Base-by-base conservation (phyloP, 2,888 invertebrate genomes). In the Silvanus unidentatus region DNA sequence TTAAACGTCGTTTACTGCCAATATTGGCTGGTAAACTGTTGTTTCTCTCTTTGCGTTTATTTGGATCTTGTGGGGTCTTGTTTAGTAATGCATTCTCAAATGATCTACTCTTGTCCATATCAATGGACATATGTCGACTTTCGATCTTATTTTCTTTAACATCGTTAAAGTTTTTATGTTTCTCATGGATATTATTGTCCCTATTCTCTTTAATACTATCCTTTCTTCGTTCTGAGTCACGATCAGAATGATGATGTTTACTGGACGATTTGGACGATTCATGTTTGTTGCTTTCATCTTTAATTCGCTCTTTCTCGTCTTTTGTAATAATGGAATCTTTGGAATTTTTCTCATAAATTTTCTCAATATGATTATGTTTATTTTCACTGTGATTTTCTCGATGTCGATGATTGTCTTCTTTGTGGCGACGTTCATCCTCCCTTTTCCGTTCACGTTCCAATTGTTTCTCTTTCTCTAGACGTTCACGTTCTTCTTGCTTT, bases 1-100 rank as follows among this genome's bases (percentile, higher is more conserved):
- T 88, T 62, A 87, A 78, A 47, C 89, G 77, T 40, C 90, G 76
- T 69, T 90, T 90, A 44, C 77, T 74, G 1, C 83, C 79, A 22
- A 84, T 77, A 47, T 77, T 77, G 2, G 82, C 79, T 2, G 82
- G 82, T 54, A 81, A 70, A 65, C 78, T 80, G 65, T 78, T 81
- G 44, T 78, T 73, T 36, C 80, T 74, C 60, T 82, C 81, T 68
- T 81, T 80, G 34, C 79, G 70, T 66, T 79, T 79, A 39, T 54
- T 63, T 5, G 60, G 56, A 57, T 66, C 68, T 22, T 48, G 54
- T 54, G 60, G 67, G n/a, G n/a, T n/a, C 16, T 44, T 57, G 32
- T 52, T 53, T 30, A 52, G 51, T 29, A 43, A 42, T 39, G 39
- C 13, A 45, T 55, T 64, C 36, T 58, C 58, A 50, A 59, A 62